Conservation (phyloP, 2,888 invertebrate species). For the Hermaeophaga mercurialis region DNA sequence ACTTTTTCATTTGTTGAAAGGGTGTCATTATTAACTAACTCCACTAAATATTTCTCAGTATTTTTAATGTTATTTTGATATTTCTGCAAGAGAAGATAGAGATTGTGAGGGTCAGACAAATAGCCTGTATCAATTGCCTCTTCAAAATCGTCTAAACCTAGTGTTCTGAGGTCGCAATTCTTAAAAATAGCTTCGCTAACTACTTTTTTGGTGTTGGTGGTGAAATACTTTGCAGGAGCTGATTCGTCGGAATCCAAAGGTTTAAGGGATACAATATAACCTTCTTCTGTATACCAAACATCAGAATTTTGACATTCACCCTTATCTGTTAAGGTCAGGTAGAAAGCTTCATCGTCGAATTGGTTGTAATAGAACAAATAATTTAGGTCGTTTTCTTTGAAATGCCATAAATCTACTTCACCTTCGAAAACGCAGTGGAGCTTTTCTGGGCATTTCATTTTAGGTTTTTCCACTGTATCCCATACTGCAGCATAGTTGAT, state of each 20-base stretch:
- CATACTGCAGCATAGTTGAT: conserved; percentile 22
- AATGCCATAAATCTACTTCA: conserved; percentile 26
- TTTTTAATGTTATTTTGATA: conserved; percentile 17
- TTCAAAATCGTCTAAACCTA: conserved; percentile 9
- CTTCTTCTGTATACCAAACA: conserved; percentile 19
- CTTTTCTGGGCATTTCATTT: conserved; percentile 14
- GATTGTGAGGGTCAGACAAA: conserved; percentile 11
- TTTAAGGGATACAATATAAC: conserved; percentile 18
- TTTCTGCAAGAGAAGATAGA: conserved; percentile 13
- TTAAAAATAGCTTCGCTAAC: conserved; percentile 19
- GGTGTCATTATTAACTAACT: conserved; percentile 5
- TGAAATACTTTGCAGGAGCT: conserved; percentile 1
- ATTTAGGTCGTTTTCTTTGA: neutral
- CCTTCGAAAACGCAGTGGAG: conserved; percentile 21
- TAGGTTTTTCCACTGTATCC: conserved; percentile 14
- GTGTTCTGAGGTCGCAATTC: conserved; percentile 20
- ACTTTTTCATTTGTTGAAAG: neutral
- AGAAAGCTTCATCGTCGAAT: conserved; percentile 15
- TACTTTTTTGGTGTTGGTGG: conserved; percentile 6
- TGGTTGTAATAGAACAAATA: conserved; percentile 22
- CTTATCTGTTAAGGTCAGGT: conserved; percentile 4
- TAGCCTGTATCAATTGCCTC: conserved; percentile 6
- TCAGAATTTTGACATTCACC: conserved; percentile 18
- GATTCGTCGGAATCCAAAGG: neutral
- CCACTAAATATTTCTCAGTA: conserved; percentile 2